Evolutionary conservation across 2,797 vertebrate genomes (phyloP).

Genomic region (Pantherophis vulpinus): DNA sequence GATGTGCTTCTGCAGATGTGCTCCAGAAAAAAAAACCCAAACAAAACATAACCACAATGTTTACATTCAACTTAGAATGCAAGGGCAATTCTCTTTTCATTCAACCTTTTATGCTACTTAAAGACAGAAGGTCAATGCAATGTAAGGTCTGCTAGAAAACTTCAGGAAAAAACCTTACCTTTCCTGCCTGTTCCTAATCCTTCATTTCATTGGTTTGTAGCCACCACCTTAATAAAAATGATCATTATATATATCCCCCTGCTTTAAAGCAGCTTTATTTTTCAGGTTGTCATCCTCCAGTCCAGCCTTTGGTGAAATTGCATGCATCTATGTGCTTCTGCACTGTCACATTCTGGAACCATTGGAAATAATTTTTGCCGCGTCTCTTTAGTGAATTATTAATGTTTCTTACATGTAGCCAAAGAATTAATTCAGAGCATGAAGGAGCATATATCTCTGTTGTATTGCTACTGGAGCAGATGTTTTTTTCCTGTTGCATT

Average conservation of each 20-base stretch:
- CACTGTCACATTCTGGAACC: neutral
- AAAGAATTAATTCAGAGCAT: conserved; percentile 43
- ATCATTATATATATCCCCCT: neutral
- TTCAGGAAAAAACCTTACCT: neutral
- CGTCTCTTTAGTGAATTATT: conserved; percentile 15
- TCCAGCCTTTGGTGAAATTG: neutral
- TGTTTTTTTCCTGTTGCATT: conserved; percentile 16
- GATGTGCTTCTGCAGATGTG: neutral
- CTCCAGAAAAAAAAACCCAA: neutral
- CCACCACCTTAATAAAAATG: neutral
- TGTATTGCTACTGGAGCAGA: conserved; percentile 6
- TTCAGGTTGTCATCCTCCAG: neutral
- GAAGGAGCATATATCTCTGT: conserved; percentile 25
- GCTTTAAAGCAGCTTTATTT: neutral
- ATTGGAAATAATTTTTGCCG: conserved; percentile 25
- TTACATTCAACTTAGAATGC: conserved; percentile 21
- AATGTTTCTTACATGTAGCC: conserved; percentile 31
- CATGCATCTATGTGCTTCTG: neutral
- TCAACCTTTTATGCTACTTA: neutral
- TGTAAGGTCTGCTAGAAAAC: neutral
- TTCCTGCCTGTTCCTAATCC: neutral
- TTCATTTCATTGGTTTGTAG: neutral
- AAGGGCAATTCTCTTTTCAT: neutral
- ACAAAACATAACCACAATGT: neutral
- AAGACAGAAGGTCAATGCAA: neutral